phyloP scores from a whole-genome alignment of 2,888 invertebrate species.

The Lochmaea crataegi region DNA sequence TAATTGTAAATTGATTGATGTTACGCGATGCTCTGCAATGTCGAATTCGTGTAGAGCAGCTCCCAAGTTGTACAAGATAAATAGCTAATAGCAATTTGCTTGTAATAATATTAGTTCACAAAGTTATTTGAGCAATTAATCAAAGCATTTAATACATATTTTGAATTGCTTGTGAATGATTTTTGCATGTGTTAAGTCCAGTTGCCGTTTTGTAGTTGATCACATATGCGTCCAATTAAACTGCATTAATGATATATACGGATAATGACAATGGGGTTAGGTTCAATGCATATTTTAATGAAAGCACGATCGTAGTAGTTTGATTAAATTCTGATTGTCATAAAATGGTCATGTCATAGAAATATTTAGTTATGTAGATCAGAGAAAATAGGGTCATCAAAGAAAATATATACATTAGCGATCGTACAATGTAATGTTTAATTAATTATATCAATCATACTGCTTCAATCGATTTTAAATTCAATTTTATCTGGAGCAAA shows the following conservation, averaged over 20 bases:
- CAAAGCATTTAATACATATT: conserved; percentile 1
- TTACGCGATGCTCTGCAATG: not conserved
- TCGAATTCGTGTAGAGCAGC: not conserved
- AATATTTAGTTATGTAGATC: not conserved
- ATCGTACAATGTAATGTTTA: too few species aligned
- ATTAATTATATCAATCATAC: too few species aligned
- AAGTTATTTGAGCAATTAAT: not conserved
- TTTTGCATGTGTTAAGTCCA: not conserved
- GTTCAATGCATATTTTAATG: not conserved
- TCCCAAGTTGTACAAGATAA: not conserved
- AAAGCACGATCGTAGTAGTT: not conserved
- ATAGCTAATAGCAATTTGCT: not conserved
- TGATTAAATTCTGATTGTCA: not conserved
- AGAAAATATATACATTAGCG: not conserved
- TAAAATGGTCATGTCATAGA: not conserved
- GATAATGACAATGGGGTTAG: not conserved
- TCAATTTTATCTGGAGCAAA: too few species aligned
- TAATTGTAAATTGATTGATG: not conserved
- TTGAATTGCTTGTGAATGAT: not conserved
- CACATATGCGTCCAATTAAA: not conserved
- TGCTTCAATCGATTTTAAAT: too few species aligned
- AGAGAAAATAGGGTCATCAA: not conserved
- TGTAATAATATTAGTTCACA: not conserved
- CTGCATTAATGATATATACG: not conserved
- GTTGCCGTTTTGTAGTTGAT: not conserved